Conservation (phyloP, 2,888 invertebrate species). For the Yponomeuta evonymella region DNA sequence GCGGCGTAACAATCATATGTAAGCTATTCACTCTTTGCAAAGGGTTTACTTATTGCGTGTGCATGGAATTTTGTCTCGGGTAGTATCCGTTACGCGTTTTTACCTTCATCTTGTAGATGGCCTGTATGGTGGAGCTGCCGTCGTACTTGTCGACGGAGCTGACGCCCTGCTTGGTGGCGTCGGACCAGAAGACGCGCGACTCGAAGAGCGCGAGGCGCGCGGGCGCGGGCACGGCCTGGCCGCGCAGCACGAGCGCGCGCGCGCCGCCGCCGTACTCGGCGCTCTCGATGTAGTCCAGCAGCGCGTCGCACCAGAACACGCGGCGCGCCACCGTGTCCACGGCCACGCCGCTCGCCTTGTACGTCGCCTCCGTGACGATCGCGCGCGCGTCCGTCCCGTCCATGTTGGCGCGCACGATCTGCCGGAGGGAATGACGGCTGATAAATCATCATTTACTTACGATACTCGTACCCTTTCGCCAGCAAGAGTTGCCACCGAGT, state of each 20-base stretch:
- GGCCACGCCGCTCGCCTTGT: constrained; percentile 94
- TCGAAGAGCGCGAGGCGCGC: constrained; percentile 89
- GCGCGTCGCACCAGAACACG: constrained; percentile 97
- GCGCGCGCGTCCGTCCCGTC: constrained; percentile 90
- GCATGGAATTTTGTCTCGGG: too few relatives aligned
- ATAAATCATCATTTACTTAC: too few relatives aligned
- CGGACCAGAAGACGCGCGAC: constrained; percentile 93
- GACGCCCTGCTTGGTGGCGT: constrained; percentile 91
- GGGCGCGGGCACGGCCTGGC: constrained; percentile 91
- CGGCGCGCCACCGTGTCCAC: constrained; percentile 93
- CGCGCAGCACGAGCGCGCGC: constrained; percentile 86
- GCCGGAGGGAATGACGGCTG: constrained; percentile 23
- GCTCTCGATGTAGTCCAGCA: constrained; percentile 96
- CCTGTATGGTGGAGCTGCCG: constrained; percentile 85
- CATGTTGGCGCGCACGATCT: constrained; percentile 92
- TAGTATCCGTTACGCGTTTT: too few relatives aligned
- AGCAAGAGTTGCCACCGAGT: too few relatives aligned
- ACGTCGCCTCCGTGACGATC: constrained; percentile 93
- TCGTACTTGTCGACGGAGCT: constrained; percentile 91
- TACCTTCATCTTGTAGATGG: constrained; percentile 83
- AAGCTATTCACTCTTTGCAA: too few relatives aligned
- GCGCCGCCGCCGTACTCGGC: constrained; percentile 94
- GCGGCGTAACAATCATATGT: too few relatives aligned
- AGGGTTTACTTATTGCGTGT: too few relatives aligned
- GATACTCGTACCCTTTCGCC: too few relatives aligned